Conservation (phyloP, 2,797 vertebrate genomes). For the Enteromius mattozi region DNA sequence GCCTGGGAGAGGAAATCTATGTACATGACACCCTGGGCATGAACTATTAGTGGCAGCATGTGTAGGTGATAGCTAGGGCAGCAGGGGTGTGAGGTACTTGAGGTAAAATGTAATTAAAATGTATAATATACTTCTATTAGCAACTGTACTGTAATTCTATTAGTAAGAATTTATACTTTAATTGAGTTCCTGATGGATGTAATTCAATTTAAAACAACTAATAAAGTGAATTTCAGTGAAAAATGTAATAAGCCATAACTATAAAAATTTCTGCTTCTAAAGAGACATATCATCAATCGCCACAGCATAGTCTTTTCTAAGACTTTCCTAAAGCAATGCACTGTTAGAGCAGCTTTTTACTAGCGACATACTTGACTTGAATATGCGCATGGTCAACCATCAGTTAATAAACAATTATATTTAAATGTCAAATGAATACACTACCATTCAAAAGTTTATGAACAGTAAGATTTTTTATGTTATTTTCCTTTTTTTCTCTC, state of each 20-base stretch:
- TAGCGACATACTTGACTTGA: background rate
- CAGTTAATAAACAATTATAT: background rate
- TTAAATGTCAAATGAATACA: background rate
- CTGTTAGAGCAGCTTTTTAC: background rate
- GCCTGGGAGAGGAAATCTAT: slow-evolving; percentile 46
- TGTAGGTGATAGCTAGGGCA: slow-evolving; percentile 2
- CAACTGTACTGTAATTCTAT: background rate
- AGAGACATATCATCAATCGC: background rate
- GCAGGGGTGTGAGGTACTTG: background rate
- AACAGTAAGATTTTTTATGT: background rate
- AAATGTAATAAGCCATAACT: background rate
- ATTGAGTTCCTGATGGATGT: background rate
- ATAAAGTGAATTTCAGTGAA: background rate
- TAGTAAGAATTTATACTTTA: background rate
- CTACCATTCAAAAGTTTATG: background rate
- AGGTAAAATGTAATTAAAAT: background rate
- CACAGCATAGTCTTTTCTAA: background rate
- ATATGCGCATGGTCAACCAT: background rate
- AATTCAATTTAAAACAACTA: background rate
- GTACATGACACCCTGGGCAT: slow-evolving; percentile 29
- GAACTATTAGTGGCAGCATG: slow-evolving; percentile 18
- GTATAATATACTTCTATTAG: background rate
- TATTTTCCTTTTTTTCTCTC: no score
- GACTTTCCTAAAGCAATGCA: background rate
- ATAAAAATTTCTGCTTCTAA: background rate